These are phyloP conservation scores for Drosophila hawaiiensis DNA, from an alignment of 2,888 invertebrate genomes.

Conservation along the genomic window DNA sequence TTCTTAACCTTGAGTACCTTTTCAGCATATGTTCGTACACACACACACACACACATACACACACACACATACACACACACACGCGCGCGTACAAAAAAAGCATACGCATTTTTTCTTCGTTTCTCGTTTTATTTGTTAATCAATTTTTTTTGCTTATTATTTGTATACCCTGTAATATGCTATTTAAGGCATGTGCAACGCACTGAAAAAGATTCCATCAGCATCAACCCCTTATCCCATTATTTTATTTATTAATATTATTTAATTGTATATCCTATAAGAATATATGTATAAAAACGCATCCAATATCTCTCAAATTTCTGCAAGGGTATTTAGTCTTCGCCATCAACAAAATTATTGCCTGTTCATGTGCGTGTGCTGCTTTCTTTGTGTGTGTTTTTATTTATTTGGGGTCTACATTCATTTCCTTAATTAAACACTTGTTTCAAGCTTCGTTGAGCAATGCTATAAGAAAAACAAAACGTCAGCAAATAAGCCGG, in stretches of 20 bases:
- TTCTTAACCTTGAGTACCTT: slow-evolving; percentile 81
- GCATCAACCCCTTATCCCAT: background rate
- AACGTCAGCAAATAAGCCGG: slow-evolving; percentile 25
- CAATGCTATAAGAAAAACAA: slow-evolving; percentile 47
- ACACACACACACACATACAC: background rate
- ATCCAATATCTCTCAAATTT: background rate
- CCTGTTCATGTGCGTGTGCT: slow-evolving; percentile 33
- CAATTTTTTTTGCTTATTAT: slow-evolving; percentile 40
- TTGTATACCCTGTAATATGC: slow-evolving; percentile 7
- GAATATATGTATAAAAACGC: background rate
- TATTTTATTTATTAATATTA: background rate
- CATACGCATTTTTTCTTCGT: slow-evolving; percentile 30
- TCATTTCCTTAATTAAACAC: slow-evolving; percentile 81
- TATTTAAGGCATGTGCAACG: background rate
- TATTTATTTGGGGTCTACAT: slow-evolving; percentile 59
- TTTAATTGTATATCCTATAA: background rate
- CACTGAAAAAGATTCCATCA: background rate
- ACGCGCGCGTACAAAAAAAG: background rate
- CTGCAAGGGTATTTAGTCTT: slow-evolving; percentile 1
- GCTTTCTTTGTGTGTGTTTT: slow-evolving; percentile 31
- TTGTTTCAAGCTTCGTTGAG: slow-evolving; percentile 75
- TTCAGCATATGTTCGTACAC: slow-evolving; percentile 44
- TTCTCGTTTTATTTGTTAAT: slow-evolving; percentile 64
- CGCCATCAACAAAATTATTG: slow-evolving; percentile 34
- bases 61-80: background rate